These are phyloP conservation scores for Naja naja DNA, from an alignment of 2,113 vertebrate species.

Conservation along the genomic window DNA sequence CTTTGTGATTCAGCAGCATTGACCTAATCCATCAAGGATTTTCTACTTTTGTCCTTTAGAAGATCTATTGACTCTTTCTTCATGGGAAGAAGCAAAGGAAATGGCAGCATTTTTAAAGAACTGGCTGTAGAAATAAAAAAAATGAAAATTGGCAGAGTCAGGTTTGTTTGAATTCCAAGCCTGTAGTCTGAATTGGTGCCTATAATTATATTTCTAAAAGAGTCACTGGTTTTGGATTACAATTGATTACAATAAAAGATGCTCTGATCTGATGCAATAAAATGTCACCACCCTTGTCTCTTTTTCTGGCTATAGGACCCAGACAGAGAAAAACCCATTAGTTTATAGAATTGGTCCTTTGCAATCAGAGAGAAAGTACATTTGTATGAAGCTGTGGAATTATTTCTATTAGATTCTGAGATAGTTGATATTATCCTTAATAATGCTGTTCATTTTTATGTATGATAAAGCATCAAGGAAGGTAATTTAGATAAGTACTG, in stretches of 20 bases:
- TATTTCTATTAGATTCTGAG: not conserved
- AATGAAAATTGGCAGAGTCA: not conserved
- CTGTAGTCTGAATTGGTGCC: not conserved
- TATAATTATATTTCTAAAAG: not conserved
- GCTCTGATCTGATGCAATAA: not conserved
- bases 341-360: not conserved
- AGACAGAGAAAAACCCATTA: not conserved
- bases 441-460: not conserved
- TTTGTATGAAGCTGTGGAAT: not conserved
- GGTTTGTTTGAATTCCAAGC: not conserved
- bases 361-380: not conserved
- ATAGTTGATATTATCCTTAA: not conserved
- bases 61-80: not conserved
- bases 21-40: not conserved
- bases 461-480: not conserved
- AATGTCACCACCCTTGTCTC: not conserved
- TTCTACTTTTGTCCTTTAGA: not conserved
- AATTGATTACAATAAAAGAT: not conserved
- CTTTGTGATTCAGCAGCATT: not conserved
- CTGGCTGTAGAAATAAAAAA: not conserved
- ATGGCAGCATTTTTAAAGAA: not conserved
- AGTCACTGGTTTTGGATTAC: not conserved
- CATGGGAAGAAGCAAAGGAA: not conserved
- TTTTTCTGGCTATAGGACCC: not conserved
- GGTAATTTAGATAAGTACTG: not conserved